Evolutionary conservation across 2,797 vertebrate species (phyloP).

Genomic region (Amphiprion clarkii): DNA sequence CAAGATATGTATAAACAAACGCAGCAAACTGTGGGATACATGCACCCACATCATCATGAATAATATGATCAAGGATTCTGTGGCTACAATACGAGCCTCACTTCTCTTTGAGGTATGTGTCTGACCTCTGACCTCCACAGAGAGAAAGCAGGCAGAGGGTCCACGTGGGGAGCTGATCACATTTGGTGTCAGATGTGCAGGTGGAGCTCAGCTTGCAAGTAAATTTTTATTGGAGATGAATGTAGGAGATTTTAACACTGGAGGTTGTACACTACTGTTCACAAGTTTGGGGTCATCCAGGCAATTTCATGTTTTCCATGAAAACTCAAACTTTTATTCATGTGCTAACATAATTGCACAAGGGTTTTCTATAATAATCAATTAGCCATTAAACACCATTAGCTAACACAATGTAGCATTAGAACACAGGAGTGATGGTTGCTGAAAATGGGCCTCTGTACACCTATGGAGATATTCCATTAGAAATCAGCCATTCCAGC

Average conservation of each 20-base stretch:
- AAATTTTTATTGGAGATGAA: neutral
- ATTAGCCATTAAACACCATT: no score
- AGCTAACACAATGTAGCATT: no score
- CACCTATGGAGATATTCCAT: no score
- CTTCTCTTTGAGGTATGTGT: neutral
- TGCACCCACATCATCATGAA: neutral
- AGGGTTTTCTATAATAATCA: no score
- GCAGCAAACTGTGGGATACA: neutral
- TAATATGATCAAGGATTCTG: neutral
- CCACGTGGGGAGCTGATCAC: neutral
- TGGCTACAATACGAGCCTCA: neutral
- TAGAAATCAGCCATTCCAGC: no score
- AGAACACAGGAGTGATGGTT: no score
- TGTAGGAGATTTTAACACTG: neutral
- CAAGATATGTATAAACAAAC: constrained; percentile 22
- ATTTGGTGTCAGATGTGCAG: constrained; percentile 2
- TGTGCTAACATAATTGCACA: no score
- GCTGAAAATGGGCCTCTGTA: no score
- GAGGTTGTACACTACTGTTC: neutral
- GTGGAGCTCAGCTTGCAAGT: neutral
- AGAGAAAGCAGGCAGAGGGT: neutral
- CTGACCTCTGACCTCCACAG: constrained; percentile 18
- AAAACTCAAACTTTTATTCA: no score
- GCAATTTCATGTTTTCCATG: no score
- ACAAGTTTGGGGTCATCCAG: no score